A percentile compares a stretch with the other conserved stretches of the same genome.
These are phyloP conservation scores for Epinephelus coioides DNA, from an alignment of 2,797 vertebrate species.

Conservation along the genomic window DNA sequence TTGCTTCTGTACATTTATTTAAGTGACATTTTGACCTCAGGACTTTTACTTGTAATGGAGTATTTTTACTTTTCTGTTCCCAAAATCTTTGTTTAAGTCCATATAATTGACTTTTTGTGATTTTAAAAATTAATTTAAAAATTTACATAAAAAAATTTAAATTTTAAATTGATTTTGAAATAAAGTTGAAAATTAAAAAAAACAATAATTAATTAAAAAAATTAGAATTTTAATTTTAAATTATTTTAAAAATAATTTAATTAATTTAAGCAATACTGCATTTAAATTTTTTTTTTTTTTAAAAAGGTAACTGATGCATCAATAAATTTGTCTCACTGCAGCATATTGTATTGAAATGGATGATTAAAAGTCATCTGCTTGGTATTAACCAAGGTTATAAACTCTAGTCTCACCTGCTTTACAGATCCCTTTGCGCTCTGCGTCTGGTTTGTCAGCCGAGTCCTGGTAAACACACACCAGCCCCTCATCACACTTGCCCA, in stretches of 20 bases:
- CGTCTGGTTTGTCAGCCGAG: conserved; percentile 30
- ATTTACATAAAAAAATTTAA: too few species aligned
- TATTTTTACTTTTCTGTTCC: not conserved
- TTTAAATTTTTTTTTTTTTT: not conserved
- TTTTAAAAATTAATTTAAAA: not conserved
- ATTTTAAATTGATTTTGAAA: too few species aligned
- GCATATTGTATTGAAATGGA: not conserved
- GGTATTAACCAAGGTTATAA: not conserved
- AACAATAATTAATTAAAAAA: too few species aligned
- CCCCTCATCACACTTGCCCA: conserved; percentile 85
- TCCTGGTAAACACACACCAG: conserved; percentile 80
- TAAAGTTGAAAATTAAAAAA: too few species aligned
- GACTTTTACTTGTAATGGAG: not conserved
- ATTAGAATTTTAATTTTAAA: too few species aligned
- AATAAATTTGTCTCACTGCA: not conserved
- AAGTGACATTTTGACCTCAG: not conserved
- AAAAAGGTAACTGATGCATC: not conserved
- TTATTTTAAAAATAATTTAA: not conserved
- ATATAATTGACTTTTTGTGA: not conserved
- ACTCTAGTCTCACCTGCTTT: conserved; percentile 72
- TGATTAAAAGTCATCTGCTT: not conserved
- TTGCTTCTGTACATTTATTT: not conserved
- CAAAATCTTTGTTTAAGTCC: not conserved
- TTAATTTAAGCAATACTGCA: not conserved
- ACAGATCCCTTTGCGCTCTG: conserved; percentile 75